Percentiles rank a stretch among this genome's conserved stretches.
phyloP scores from a whole-genome alignment of 2,797 vertebrate species.

The Apodemus agrarius region DNA sequence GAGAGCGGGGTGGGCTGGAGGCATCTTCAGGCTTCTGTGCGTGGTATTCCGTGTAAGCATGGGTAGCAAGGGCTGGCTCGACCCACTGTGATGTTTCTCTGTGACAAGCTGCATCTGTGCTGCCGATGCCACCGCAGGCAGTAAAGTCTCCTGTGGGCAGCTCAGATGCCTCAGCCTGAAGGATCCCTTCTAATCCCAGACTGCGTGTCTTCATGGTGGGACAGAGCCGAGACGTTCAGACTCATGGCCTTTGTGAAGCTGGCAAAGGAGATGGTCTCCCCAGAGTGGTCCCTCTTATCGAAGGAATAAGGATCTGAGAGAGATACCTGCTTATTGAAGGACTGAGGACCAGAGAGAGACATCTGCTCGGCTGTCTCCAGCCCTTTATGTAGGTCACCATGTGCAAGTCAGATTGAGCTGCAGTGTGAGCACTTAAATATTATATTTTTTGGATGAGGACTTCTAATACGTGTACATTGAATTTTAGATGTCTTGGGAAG shows the following conservation, averaged over 20 bases:
- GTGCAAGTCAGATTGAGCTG: background rate
- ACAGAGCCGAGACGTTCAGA: background rate
- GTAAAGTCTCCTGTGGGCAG: background rate
- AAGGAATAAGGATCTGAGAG: background rate
- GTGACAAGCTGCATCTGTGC: background rate
- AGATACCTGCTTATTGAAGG: background rate
- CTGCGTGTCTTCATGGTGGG: background rate
- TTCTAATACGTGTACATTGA: conserved; percentile 22
- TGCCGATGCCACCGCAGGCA: background rate
- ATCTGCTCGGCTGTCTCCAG: background rate
- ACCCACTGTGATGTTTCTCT: background rate
- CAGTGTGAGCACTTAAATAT: background rate
- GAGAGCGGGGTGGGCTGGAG: background rate
- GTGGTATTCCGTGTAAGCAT: background rate
- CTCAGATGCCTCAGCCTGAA: background rate
- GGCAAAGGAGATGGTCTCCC: background rate
- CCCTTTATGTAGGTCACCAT: conserved; percentile 1
- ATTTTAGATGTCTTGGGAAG: background rate
- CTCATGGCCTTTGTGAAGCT: background rate
- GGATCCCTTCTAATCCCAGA: background rate
- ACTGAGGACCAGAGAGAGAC: background rate
- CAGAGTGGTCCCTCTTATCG: background rate
- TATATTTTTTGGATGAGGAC: background rate
- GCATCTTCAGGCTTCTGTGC: background rate
- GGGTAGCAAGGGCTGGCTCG: background rate